Evolutionary conservation across 2,113 vertebrate genomes (phyloP).

Genomic region (Regulus satrapa): DNA sequence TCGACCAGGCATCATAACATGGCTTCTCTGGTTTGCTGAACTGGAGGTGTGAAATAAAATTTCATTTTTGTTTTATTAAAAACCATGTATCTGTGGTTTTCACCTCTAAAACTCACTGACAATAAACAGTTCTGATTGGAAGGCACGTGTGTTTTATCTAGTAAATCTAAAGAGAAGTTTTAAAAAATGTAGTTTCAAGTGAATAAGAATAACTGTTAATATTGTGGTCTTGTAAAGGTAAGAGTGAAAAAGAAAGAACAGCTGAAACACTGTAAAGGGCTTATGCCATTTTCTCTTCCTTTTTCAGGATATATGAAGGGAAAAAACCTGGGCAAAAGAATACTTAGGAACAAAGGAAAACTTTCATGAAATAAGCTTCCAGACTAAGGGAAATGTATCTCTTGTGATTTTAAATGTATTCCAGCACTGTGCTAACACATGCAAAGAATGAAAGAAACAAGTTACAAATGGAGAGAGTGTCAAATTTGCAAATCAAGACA

Average conservation of each 20-base stretch:
- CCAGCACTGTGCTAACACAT: background rate
- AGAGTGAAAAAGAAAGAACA: background rate
- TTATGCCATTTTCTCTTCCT: background rate
- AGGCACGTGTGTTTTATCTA: background rate
- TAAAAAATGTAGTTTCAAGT: background rate
- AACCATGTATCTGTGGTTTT: background rate
- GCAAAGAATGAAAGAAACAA: conserved; percentile 24
- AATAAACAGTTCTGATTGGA: background rate
- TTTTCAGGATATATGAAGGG: background rate
- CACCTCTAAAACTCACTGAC: background rate
- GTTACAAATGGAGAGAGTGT: conserved; percentile 6
- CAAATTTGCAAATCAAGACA: background rate
- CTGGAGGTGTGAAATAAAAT: background rate
- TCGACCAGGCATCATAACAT: fast-evolving
- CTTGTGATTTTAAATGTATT: conserved; percentile 27
- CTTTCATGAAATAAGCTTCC: background rate
- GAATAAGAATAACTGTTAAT: background rate
- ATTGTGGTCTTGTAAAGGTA: background rate
- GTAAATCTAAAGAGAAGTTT: background rate
- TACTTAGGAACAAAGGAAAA: background rate
- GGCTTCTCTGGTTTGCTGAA: background rate
- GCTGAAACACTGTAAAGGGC: background rate
- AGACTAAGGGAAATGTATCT: background rate
- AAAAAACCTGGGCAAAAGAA: background rate
- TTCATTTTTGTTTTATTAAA: background rate